Conservation (phyloP, 2,113 vertebrate species). For the Oplegnathus fasciatus region DNA sequence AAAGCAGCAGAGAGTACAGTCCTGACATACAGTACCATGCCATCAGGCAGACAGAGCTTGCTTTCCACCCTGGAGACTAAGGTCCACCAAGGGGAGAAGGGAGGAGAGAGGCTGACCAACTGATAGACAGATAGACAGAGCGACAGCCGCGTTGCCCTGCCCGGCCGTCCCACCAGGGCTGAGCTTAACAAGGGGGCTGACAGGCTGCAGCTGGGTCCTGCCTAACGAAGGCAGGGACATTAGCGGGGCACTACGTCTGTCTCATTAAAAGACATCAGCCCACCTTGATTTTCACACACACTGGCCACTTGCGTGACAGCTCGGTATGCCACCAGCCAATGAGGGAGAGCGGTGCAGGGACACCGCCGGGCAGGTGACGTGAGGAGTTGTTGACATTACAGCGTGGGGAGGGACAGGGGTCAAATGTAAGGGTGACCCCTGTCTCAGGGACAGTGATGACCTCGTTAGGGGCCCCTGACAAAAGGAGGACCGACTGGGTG, state of each 20-base stretch:
- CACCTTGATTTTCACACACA: slow-evolving; percentile 94
- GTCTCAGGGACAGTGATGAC: slow-evolving; percentile 84
- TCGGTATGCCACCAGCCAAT: slow-evolving; percentile 90
- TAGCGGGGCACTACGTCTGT: slow-evolving; percentile 97
- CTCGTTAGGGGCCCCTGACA: slow-evolving; percentile 85
- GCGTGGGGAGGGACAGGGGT: slow-evolving; percentile 82
- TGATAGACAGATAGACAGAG: slow-evolving; percentile 95
- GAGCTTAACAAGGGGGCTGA: slow-evolving; percentile 97
- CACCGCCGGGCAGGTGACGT: slow-evolving; percentile 74
- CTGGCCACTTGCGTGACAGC: slow-evolving; percentile 94
- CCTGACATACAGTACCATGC: slow-evolving; percentile 67
- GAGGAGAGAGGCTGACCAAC: slow-evolving; percentile 73
- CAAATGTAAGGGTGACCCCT: slow-evolving; percentile 86
- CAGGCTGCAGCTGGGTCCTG: slow-evolving; percentile 96
- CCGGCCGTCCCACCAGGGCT: slow-evolving; percentile 74
- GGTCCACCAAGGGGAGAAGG: slow-evolving; percentile 88
- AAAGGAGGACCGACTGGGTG: slow-evolving; percentile 79
- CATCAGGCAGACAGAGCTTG: slow-evolving; percentile 75
- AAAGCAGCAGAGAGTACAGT: slow-evolving; percentile 78
- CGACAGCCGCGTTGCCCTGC: slow-evolving; percentile 77
- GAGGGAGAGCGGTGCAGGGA: slow-evolving; percentile 79
- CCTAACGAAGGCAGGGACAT: slow-evolving; percentile 94
- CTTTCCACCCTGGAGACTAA: slow-evolving; percentile 90
- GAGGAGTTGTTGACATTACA: slow-evolving; percentile 83
- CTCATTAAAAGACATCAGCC: slow-evolving; percentile 99